These are phyloP conservation scores for Rallus crepitans DNA, from an alignment of 2,797 vertebrate species.

Conservation along the genomic window DNA sequence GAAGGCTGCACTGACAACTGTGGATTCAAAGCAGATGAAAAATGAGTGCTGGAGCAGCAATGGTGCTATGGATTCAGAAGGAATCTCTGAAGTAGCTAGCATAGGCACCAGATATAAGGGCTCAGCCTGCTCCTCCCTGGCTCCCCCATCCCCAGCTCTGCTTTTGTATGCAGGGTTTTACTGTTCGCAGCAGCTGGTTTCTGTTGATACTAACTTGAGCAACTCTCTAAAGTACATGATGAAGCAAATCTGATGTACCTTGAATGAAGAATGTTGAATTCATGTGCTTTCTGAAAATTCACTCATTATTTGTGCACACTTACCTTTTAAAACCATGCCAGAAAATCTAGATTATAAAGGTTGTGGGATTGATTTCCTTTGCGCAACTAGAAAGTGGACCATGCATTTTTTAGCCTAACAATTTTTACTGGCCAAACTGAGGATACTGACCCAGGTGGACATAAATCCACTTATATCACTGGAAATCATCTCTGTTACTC, in stretches of 20 bases:
- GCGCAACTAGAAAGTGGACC: neutral
- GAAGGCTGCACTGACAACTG: constrained; percentile 36
- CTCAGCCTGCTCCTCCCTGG: neutral
- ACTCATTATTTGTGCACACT: neutral
- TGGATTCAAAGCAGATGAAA: constrained; percentile 40
- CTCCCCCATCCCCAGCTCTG: neutral
- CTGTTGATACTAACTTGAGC: neutral
- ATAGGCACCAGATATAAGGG: neutral
- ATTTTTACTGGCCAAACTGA: neutral
- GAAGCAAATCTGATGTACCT: neutral
- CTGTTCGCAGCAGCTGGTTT: neutral
- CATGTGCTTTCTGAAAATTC: neutral
- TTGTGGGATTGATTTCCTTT: neutral
- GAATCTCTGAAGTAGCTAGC: neutral
- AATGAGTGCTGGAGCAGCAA: constrained; percentile 4
- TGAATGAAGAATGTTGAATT: neutral
- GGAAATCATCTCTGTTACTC: neutral
- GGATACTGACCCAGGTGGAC: neutral
- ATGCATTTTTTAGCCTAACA: neutral
- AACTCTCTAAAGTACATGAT: neutral
- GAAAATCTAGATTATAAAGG: neutral
- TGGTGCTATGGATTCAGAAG: neutral
- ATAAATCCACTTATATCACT: neutral
- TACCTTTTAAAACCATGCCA: neutral
- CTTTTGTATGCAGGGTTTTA: constrained; percentile 4